Evolutionary conservation across 2,797 vertebrate genomes (phyloP).

Genomic region (Valencia hispanica): DNA sequence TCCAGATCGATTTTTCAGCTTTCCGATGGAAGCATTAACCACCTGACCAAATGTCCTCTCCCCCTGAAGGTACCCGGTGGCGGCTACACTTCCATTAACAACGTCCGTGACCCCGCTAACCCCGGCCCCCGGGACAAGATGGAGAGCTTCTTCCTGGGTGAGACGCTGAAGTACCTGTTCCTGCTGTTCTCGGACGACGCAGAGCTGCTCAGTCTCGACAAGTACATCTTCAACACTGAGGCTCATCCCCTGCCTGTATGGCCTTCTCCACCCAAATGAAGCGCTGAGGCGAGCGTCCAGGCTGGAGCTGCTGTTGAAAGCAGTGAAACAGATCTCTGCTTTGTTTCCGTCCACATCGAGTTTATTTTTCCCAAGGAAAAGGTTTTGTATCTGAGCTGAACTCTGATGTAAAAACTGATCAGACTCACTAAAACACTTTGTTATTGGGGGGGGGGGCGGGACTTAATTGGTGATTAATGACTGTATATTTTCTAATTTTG

Average conservation of each 20-base stretch:
- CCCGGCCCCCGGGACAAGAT: conserved; percentile 94
- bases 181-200: conserved; percentile 91
- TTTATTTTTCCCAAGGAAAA: conserved; percentile 58
- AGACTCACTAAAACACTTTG: conserved; percentile 13
- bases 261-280: conserved; percentile 79
- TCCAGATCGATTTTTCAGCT: background rate
- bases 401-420: too few relatives aligned
- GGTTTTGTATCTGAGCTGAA: conserved; percentile 63
- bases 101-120: conserved; percentile 86
- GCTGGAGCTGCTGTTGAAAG: conserved; percentile 25
- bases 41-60: background rate
- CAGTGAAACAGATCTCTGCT: conserved; percentile 11
- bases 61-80: conserved; percentile 86
- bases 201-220: conserved; percentile 89
- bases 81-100: conserved; percentile 95
- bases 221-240: conserved; percentile 95
- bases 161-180: conserved; percentile 96
- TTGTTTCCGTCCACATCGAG: too few relatives aligned
- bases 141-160: conserved; percentile 98
- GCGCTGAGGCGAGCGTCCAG: conserved; percentile 14
- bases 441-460: conserved; percentile 2
- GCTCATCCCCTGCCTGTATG: conserved; percentile 96
- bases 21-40: background rate
- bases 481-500: conserved; percentile 3
- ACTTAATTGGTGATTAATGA: background rate